Percentiles rank a stretch among this genome's conserved stretches.
Conservation (phyloP, 2,113 vertebrate genomes). For the Strigops habroptila region DNA sequence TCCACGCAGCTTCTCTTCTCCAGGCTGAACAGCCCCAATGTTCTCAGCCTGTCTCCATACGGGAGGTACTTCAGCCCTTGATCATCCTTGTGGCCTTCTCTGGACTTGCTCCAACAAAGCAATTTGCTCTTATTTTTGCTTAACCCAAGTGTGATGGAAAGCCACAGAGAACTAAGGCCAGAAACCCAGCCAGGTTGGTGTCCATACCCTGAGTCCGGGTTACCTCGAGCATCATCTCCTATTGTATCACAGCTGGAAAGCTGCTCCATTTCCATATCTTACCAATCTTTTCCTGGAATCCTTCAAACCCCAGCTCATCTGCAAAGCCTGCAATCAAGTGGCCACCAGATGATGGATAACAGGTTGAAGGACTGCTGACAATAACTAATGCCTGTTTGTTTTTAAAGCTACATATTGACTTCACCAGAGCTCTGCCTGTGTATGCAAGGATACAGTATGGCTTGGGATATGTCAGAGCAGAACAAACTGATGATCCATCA, state of each 20-base stretch:
- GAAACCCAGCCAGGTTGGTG: not conserved
- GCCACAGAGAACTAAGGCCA: not conserved
- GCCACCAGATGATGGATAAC: not conserved
- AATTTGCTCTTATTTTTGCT: not conserved
- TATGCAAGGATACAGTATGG: not conserved
- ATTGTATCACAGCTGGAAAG: not conserved
- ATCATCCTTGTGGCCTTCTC: not conserved
- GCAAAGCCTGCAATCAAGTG: not conserved
- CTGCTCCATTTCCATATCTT: not conserved
- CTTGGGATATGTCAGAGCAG: not conserved
- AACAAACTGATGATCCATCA: not conserved
- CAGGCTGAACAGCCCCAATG: not conserved
- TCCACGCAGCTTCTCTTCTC: not conserved
- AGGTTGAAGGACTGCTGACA: not conserved
- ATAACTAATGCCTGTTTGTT: not conserved
- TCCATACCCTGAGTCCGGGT: accelerated
- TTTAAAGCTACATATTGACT: not conserved
- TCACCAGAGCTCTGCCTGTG: not conserved
- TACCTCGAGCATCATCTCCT: not conserved
- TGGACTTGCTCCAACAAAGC: not conserved
- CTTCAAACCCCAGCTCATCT: not conserved
- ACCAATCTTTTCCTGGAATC: not conserved
- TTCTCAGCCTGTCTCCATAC: not conserved
- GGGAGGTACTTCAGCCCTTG: not conserved
- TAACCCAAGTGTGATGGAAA: not conserved